Base-by-base conservation (phyloP, 2,113 vertebrate genomes). In the Tenebrosternarchus preto region DNA sequence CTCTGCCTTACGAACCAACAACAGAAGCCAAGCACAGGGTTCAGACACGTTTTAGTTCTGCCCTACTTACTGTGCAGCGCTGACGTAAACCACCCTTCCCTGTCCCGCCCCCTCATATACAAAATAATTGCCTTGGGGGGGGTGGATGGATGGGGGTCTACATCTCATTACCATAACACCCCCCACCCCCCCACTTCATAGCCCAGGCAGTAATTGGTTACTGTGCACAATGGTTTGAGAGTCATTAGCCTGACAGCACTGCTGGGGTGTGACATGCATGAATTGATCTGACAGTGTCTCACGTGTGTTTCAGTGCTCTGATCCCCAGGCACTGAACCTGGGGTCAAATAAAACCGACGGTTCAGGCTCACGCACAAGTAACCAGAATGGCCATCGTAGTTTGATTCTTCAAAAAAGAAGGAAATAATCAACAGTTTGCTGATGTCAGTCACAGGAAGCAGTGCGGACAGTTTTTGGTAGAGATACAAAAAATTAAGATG, bases 171-270 rank as follows among this genome's bases (percentile, higher is more conserved):
- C 19, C 71, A 59, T 31, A 56, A n/a, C n/a, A n/a, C n/a, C n/a
- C 55, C 57, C 19, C 27, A 15, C n/a, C 33, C 24, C 36, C 22
- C 24, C 1, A 36, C 29, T 17, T 50, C 12, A 25, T 36, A 53
- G 5, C 25, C 16, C 76, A 72, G 75, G 43, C 76, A 60, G 59
- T 76, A 78, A 85, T 76, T 76, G 80, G 82, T 82, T 81, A 81
- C 39, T 70, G 77, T 64, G 50, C 69, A 73, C 25, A 56, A 73
- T 56, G 20, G 39, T 73, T 50, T 67, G 67, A 82, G 71, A 73
- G n/a, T 31, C 11, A n/a, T 80, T 77, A 64, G 43, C 8, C 15
- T 43, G 43, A 64, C 70, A 27, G 69, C n/a, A 24, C 57, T 50
- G 69, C 55, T 29, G 69, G 71, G 59, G 12, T 69, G 69, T 39